Base-by-base conservation (phyloP, 2,888 invertebrate genomes). In the Criorhina ranunculi region DNA sequence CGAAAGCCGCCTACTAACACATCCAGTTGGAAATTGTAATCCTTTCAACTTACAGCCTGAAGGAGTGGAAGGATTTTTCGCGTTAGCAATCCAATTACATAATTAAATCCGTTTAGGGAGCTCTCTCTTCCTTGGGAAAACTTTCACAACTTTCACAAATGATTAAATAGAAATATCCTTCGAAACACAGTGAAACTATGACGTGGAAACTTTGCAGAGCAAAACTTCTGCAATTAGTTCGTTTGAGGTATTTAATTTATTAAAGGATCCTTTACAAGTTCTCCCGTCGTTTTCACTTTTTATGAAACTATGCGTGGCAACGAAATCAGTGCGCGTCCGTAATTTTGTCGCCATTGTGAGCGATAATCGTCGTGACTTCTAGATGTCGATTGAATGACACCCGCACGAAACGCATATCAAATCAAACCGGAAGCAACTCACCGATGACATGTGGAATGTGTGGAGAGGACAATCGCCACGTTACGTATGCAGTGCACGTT, bases 91-190 rank as follows among this genome's bases (percentile, higher is more conserved):
- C 88, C 89, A 89, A 89, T 90, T 90, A 90, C 89, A 89, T 90
- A 90, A 90, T 90, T 90, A 89, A 90, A 90, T 90, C 89, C 89
- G 88, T 90, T 90, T 89, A 72, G 66, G 66, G 72, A 82, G 8
- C 31, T n/a, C 19, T 72, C 33, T 9, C 19, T 46, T 66, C 17
- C 17, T 57, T 6, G n/a, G 24, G 37, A 4, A 70, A 78, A 77
- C 12, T 77, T 76, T 70, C 35, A 35, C 49, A 72, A 60, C 59
- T 40, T 60, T 72, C 60, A 4, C 55, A 70, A 31, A 51, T 77
- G 69, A 78, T 78, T 70, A 78, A 62, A 66, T 46, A 49, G 64
- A 66, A 66, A 66, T 49, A 75, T 49, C 57, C 19, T 37, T 46
- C 49, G 62, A 42, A 53, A 62, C 60, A 24, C 53, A 37, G 44